phyloP scores from a whole-genome alignment of 2,113 vertebrate species.

The Rhinolophus sinicus region DNA sequence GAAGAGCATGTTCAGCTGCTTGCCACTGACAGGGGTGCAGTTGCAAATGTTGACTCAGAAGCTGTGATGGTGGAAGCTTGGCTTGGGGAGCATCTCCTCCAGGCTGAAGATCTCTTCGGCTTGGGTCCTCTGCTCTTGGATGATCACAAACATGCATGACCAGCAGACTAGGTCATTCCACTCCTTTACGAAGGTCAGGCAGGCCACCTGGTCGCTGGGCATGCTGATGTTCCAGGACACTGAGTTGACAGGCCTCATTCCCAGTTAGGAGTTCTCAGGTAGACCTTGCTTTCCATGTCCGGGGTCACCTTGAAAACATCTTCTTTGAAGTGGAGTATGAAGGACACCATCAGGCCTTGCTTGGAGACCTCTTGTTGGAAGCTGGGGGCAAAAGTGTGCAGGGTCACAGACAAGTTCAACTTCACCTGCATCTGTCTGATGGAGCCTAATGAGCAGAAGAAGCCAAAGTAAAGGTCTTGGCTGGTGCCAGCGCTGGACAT shows the following conservation, averaged over 20 bases:
- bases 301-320: slow-evolving; percentile 89
- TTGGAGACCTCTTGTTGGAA: slow-evolving; percentile 74
- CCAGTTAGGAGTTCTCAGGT: slow-evolving; percentile 91
- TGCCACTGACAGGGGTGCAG: slow-evolving; percentile 85
- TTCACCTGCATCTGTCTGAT: slow-evolving; percentile 91
- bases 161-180: slow-evolving; percentile 86
- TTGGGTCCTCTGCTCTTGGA: slow-evolving; percentile 82
- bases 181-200: slow-evolving; percentile 86
- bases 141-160: slow-evolving; percentile 76
- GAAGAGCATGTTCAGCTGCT: slow-evolving; percentile 84
- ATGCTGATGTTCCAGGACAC: slow-evolving; percentile 91
- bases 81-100: slow-evolving; percentile 82
- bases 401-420: slow-evolving; percentile 88
- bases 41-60: slow-evolving; percentile 96
- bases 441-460: slow-evolving; percentile 89
- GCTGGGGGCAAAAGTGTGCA: slow-evolving; percentile 63
- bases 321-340: slow-evolving; percentile 89
- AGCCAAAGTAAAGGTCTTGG: slow-evolving; percentile 84
- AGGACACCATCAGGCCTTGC: slow-evolving; percentile 87
- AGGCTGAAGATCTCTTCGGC: slow-evolving; percentile 81
- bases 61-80: slow-evolving; percentile 72
- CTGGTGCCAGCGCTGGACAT: slow-evolving; percentile 80
- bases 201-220: slow-evolving; percentile 86
- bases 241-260: slow-evolving; percentile 85
- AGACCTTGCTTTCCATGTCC: slow-evolving; percentile 70